Evolutionary conservation across 2,888 invertebrate species (phyloP), one percentile per base, ranked within the genome.

Genomic region (Caenorhabditis becei): DNA sequence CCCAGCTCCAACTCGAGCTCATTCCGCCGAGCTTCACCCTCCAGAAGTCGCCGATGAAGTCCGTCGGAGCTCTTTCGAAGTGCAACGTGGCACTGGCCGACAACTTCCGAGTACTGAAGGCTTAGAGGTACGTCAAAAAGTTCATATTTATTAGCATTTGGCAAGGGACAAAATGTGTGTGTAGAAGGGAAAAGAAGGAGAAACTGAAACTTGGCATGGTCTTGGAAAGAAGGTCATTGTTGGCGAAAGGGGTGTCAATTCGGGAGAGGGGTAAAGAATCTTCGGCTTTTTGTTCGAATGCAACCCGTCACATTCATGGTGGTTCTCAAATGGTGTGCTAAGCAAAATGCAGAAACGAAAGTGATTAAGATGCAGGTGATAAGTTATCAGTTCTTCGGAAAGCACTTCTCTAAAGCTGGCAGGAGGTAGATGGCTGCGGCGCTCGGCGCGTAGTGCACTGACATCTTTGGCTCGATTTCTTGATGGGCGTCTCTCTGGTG

Each of bases 81-180:
- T 84, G 14, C 84, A 78, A 58, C 77, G 84, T 56, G 84, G 84
- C 32, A 84, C 82, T 10, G 85, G 86, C 1, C 56, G 86, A 26
- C 83, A 84, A 41, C 62, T 87, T n/a, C 86, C 86, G 24, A 82
- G 82, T 66, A 83, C 84, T 14, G 85, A 87, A 65, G 85, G 83
- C 24, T 75, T 87, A 14, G 85, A 87, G 82, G 86, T 85, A 20
- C 28, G 77, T 49, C 26, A 23, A 11, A 51, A n/a, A n/a, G n/a
- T 49, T 49, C 14, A 49, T 32, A 26, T 47, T 72, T 18, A 16
- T 61, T 32, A 32, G 51, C 20, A 20, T 49, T 47, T 41, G 24
- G 58, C 16, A 44, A 66, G 37, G 20, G 32, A 41, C n/a, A n/a
- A 54, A 56, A 23, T 32, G 32, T 32, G 32, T 32, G 28, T 62